A percentile compares a stretch with the other conserved stretches of the same genome.
These are phyloP conservation scores for Darevskia mixta DNA, from an alignment of 2,797 vertebrate species.

Conservation along the genomic window DNA sequence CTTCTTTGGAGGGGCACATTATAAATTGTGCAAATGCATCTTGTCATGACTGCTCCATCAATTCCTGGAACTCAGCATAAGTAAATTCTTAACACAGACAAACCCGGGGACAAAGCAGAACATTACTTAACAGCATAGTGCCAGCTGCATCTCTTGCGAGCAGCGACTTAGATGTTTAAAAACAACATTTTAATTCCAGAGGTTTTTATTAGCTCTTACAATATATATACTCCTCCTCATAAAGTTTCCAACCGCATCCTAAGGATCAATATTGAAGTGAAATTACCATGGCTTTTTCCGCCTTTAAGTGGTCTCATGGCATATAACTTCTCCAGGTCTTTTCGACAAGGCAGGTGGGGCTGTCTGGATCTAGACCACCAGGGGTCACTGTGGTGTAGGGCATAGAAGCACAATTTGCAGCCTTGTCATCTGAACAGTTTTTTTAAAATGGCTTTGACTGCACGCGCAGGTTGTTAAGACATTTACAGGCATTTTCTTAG, in stretches of 20 bases:
- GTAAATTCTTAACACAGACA: not conserved
- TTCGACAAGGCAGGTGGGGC: not conserved
- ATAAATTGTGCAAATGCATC: not conserved
- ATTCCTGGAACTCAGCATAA: not conserved
- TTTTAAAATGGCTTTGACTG: not conserved
- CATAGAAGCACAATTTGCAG: not conserved
- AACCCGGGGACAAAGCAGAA: not conserved
- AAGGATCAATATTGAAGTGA: slow-evolving; percentile 7
- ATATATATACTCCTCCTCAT: not conserved
- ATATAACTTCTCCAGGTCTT: fast-evolving
- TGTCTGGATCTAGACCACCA: slow-evolving; percentile 33
- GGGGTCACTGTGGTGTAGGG: slow-evolving; percentile 61
- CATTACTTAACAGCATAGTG: not conserved
- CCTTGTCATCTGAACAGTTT: fast-evolving
- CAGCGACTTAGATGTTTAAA: not conserved
- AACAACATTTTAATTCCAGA: not conserved
- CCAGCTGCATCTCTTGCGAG: not conserved
- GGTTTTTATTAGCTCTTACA: not conserved
- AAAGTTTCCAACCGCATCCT: not conserved
- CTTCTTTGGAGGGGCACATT: not conserved
- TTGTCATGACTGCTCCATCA: not conserved
- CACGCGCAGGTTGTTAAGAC: not conserved
- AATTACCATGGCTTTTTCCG: fast-evolving
- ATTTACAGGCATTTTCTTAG: not conserved
- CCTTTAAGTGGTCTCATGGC: fast-evolving